Percentiles rank a stretch among this genome's conserved stretches.
Evolutionary conservation across 2,888 invertebrate species (phyloP).

Genomic region (Calliphora vomitoria): DNA sequence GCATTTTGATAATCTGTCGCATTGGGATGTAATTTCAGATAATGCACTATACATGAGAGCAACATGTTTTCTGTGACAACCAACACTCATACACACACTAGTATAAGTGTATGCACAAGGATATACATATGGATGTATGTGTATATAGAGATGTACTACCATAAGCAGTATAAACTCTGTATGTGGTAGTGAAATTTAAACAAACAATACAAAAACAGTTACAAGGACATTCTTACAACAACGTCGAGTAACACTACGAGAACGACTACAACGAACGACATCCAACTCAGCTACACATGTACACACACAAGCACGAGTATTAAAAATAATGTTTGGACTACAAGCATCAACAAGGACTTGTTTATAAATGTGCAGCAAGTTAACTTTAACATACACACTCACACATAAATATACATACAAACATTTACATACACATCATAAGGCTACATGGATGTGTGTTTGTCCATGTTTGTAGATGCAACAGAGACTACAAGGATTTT

Average conservation of each 20-base stretch:
- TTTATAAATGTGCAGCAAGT: constrained; percentile 40
- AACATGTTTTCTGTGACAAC: constrained; percentile 59
- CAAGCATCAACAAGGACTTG: constrained; percentile 53
- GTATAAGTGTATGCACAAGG: background rate
- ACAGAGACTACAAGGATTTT: constrained; percentile 52
- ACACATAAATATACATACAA: background rate
- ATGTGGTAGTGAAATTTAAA: constrained; percentile 58
- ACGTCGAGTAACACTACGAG: constrained; percentile 15
- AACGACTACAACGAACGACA: constrained; percentile 7
- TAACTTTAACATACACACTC: background rate
- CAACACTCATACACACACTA: background rate
- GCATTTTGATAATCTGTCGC: constrained; percentile 74
- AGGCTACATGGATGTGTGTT: background rate
- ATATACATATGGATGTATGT: constrained; percentile 2
- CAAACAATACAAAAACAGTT: constrained; percentile 63
- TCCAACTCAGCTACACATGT: background rate
- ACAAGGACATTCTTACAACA: constrained; percentile 61
- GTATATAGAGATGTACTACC: background rate
- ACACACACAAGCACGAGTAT: constrained; percentile 7
- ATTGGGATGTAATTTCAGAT: constrained; percentile 75
- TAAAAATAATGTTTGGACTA: constrained; percentile 19
- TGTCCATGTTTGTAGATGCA: constrained; percentile 17
- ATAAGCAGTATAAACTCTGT: constrained; percentile 55
- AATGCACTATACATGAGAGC: constrained; percentile 66
- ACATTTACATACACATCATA: background rate